Base-by-base conservation (phyloP, 2,888 invertebrate genomes). In the Lycocerus yunnanus region DNA sequence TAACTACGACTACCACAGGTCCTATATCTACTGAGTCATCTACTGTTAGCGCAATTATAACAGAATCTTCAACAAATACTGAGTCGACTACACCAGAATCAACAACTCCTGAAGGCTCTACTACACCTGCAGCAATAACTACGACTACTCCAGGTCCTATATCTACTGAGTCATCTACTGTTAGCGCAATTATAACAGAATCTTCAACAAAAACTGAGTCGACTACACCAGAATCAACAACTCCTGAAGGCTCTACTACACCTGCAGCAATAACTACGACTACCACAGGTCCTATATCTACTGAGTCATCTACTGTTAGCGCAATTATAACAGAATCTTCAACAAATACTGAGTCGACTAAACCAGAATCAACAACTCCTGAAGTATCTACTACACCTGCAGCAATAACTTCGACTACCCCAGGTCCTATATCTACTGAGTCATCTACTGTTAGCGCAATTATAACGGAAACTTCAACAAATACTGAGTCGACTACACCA, bases 11-110 rank as follows among this genome's bases (percentile, higher is more conserved):
- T 74, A n/a, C n/a, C n/a, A 78, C 21, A 5, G 21, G 9, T 8
- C 8, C 21, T 8, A 9, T 78, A 79, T 79, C 65, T n/a, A 79
- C 79, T 76, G 80, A 78, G 66, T 18, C 78, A 21, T 81, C 78
- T 68, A 79, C 78, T 59, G 13, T 59, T 4, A 15, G 8, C 1
- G 15, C 3, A 6, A 59, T 5, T 15, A 59, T 1, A 16, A 8
- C 72, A 67, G 67, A 0, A 11, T 43, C 68, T 63, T n/a, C 60
- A 15, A 15, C 60, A 61, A 58, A n/a, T 63, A 43, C 61, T 60
- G 58, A 14, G 15, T 2, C 11, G 13, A 58, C 58, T 21, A 2
- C 20, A 15, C 9, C 65, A 4, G 9, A 8, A 5, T 3, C 20
- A 16, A 15, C 15, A 16, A 14, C 65, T n/a, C 11, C 58, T 4